Conservation (phyloP, 1,140 invertebrate genomes). For the Papilio polyxenes region DNA sequence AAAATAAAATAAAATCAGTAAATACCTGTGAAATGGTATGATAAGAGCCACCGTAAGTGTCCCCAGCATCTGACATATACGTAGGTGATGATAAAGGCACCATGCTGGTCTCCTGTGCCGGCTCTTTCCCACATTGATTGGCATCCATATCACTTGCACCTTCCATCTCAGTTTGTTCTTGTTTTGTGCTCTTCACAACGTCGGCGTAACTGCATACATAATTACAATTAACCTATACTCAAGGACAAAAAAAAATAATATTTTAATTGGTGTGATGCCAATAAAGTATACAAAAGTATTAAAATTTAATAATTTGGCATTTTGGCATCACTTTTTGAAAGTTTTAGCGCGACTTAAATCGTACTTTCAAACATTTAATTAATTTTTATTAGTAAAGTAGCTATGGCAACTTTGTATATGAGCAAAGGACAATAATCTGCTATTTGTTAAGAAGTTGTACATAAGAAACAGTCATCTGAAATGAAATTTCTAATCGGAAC, state of each 20-base stretch:
- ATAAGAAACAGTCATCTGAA: too few relatives aligned
- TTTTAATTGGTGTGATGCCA: neutral
- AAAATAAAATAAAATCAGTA: too few relatives aligned
- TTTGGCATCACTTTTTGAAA: neutral
- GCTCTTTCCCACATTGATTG: constrained; percentile 48
- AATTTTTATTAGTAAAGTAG: too few relatives aligned
- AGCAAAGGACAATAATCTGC: too few relatives aligned
- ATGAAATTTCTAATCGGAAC: too few relatives aligned
- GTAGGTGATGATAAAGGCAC: constrained; percentile 53
- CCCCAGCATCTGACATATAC: constrained; percentile 46
- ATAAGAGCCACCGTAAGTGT: constrained; percentile 55
- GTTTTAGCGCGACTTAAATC: too few relatives aligned
- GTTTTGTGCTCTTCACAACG: constrained; percentile 83
- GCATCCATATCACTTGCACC: constrained; percentile 48
- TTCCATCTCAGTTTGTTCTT: constrained; percentile 61
- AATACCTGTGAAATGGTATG: constrained; percentile 59
- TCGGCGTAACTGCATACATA: constrained; percentile 84
- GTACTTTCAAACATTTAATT: too few relatives aligned
- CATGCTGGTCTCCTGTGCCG: constrained; percentile 48
- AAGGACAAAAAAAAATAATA: neutral
- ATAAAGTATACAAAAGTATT: neutral
- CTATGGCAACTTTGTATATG: too few relatives aligned
- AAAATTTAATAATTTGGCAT: neutral
- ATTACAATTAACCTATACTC: constrained; percentile 18
- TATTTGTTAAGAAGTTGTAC: too few relatives aligned